These are phyloP conservation scores for Petrocephalus zakoni DNA, from an alignment of 2,113 vertebrate species.

Conservation along the genomic window DNA sequence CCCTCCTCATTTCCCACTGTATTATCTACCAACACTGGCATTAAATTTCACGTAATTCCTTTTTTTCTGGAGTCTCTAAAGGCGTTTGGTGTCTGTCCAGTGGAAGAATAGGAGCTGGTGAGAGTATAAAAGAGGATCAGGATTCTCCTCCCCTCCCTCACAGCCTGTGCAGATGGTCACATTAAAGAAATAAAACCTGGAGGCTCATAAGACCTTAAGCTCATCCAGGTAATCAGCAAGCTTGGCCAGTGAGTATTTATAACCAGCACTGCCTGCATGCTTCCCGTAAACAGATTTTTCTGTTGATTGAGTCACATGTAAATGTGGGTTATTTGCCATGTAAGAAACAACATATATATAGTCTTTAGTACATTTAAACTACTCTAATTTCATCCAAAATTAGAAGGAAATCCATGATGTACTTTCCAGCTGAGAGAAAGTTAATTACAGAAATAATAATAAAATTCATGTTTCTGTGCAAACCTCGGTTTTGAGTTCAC, in stretches of 20 bases:
- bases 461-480: background rate
- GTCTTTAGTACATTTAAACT: background rate
- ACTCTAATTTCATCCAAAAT: background rate
- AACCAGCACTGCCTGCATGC: conserved; percentile 7
- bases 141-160: conserved; percentile 20
- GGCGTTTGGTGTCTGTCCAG: conserved; percentile 27
- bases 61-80: conserved; percentile 15
- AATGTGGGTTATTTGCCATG: background rate
- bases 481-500: background rate
- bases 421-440: background rate
- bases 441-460: background rate
- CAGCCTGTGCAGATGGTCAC: conserved; percentile 73
- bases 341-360: background rate
- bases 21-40: background rate
- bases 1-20: background rate
- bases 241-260: conserved; percentile 45
- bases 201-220: conserved; percentile 73
- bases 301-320: background rate
- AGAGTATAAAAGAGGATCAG: conserved; percentile 57
- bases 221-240: conserved; percentile 74
- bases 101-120: conserved; percentile 33
- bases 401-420: background rate
- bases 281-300: conserved; percentile 22
- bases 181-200: conserved; percentile 40
- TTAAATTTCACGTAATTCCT: background rate